Base-by-base conservation (phyloP, 2,888 invertebrate species). In the Netelia virgata region DNA sequence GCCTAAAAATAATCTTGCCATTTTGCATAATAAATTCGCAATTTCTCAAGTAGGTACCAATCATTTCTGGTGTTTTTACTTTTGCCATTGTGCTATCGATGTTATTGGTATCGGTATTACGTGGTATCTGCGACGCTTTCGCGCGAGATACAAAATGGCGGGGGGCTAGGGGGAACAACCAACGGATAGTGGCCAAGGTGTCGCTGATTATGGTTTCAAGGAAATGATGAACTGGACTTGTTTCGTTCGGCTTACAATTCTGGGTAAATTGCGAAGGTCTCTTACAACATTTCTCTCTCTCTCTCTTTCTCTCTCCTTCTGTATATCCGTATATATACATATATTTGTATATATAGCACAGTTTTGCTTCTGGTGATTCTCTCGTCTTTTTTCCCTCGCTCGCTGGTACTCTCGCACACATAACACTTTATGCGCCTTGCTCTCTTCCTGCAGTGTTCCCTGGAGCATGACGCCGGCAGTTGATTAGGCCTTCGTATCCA, bases 381-480 rank as follows among this genome's bases (percentile, higher is more conserved):
- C 50, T 73, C 63, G 61, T 61, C 64, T 50, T 53, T 23, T 50
- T 47, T 63, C 80, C 63, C 80, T 47, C 69, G 81, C 47, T 10
- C 74, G 73, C 11, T 23, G 36, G 18, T 23, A 3, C 47, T 77
- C 82, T 73, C 74, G 84, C 20, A 66, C 82, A 68, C 75, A 69
- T 63, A 72, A 86, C 64, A 84, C 87, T 82, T 87, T 85, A 88
- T 86, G 81, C 81, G 72, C 72, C 63, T 83, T 68, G 75, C 83
- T 85, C 82, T 85, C 80, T 83, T 87, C 86, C 86, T 78, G 81
- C 84, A 79, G 86, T 91, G 90, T 86, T 91, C 92, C 90, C 89
- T 90, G 91, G 90, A 92, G 92, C 93, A 92, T 92, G 91, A 92
- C 92, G 91, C 90, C 89, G 92, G 92, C 92, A 92, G 92, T 93